Evolutionary conservation across 2,888 invertebrate genomes (phyloP).

Genomic region (Brachyptera risi): DNA sequence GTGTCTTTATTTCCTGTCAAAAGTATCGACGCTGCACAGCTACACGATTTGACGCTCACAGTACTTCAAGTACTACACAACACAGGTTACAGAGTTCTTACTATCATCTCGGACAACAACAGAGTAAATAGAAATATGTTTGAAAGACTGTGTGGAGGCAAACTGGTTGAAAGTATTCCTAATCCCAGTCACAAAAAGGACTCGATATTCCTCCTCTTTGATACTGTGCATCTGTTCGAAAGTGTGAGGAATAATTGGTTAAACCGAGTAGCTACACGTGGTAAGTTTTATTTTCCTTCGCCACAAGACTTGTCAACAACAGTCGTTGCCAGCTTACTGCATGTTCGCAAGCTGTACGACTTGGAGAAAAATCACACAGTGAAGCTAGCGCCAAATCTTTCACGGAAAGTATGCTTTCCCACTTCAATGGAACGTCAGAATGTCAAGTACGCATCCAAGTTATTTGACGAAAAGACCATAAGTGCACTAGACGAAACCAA

Average conservation of each 20-base stretch:
- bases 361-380: background rate
- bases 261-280: background rate
- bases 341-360: background rate
- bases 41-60: background rate
- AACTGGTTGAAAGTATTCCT: background rate
- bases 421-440: background rate
- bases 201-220: background rate
- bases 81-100: background rate
- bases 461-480: conserved; percentile 1
- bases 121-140: background rate
- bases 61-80: background rate
- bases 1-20: background rate
- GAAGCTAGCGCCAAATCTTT: background rate
- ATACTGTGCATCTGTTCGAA: background rate
- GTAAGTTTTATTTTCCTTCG: background rate
- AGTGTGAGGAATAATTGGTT: background rate
- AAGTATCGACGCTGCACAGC: background rate
- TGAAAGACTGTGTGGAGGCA: background rate
- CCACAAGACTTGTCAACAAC: background rate
- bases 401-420: background rate
- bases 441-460: background rate
- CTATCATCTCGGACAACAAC: background rate
- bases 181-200: background rate
- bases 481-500: background rate
- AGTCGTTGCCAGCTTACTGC: background rate